Conservation (phyloP, 2,797 vertebrate species). For the Acrossocheilus fasciatus region DNA sequence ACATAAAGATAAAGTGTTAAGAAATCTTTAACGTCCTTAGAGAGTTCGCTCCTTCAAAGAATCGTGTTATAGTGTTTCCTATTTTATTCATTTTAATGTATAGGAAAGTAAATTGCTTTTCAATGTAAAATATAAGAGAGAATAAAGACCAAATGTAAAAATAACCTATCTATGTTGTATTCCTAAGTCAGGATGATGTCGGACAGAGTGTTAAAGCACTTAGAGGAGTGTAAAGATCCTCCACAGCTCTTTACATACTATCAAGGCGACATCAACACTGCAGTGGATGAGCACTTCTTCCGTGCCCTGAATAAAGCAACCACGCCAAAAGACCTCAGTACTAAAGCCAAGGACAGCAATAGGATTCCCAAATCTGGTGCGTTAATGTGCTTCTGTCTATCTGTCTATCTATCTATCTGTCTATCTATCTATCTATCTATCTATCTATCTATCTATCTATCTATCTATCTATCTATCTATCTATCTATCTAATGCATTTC, state of each 20-base stretch:
- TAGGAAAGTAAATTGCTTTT: neutral
- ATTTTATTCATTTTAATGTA: neutral
- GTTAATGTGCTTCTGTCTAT: neutral
- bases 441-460: neutral
- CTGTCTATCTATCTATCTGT: neutral
- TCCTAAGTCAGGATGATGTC: conserved; percentile 72
- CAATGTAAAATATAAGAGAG: neutral
- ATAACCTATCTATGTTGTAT: neutral
- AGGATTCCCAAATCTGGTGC: conserved; percentile 54
- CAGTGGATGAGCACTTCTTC: conserved; percentile 87
- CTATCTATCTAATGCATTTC: neutral
- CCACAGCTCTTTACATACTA: conserved; percentile 85
- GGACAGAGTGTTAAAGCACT: conserved; percentile 57
- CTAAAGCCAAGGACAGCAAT: conserved; percentile 61
- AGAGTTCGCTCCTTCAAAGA: neutral
- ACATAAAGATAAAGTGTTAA: neutral
- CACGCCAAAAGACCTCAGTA: conserved; percentile 74
- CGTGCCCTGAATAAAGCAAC: conserved; percentile 80
- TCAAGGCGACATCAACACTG: conserved; percentile 84
- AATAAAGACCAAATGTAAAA: neutral
- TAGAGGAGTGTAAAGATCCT: conserved; percentile 72
- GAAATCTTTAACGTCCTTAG: neutral
- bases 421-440: neutral
- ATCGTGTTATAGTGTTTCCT: neutral
- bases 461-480: neutral